Evolutionary conservation across 2,888 invertebrate genomes (phyloP).

Genomic region (Eupithecia tripunctaria): DNA sequence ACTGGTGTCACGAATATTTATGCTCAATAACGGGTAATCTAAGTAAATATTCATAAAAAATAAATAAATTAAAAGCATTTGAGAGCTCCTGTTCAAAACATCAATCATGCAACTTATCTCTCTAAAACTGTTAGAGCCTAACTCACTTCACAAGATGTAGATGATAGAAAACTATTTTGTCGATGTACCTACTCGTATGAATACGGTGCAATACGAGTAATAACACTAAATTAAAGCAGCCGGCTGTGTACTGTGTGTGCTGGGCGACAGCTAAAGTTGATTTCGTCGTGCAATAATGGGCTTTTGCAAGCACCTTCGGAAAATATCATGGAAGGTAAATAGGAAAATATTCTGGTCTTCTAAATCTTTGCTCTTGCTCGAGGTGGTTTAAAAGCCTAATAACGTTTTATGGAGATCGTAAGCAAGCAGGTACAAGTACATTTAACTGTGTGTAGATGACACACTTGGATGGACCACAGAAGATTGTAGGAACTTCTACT

Average conservation of each 20-base stretch:
- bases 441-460: background rate
- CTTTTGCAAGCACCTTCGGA: background rate
- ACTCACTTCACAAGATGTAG: no score
- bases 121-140: no score
- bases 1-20: background rate
- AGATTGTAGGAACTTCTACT: background rate
- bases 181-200: no score
- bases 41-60: no score
- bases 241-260: no score
- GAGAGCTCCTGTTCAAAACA: no score
- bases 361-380: background rate
- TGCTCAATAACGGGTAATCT: no score
- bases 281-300: background rate
- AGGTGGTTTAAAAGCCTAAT: constrained; percentile 14
- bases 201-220: no score
- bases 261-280: background rate
- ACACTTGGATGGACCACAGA: background rate
- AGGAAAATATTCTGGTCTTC: background rate
- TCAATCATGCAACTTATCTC: no score
- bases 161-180: no score
- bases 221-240: background rate
- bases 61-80: no score
- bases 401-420: constrained; percentile 14
- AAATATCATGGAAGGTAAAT: constrained; percentile 8
- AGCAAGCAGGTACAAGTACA: background rate